A percentile compares a stretch with the other conserved stretches of the same genome.
Conservation (phyloP, 2,113 vertebrate species). For the Orthonyx spaldingii region DNA sequence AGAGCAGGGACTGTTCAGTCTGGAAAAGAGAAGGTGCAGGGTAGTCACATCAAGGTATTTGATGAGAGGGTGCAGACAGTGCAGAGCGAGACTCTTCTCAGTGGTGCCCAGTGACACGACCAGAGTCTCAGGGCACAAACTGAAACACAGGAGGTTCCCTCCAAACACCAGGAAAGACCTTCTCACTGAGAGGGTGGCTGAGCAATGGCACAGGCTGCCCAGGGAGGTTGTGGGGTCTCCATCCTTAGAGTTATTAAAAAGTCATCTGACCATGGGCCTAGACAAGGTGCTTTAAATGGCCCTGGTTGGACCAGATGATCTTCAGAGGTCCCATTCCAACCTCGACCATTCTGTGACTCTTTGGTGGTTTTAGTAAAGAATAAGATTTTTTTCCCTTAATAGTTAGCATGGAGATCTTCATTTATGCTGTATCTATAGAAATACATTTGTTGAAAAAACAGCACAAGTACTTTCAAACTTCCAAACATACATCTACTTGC, state of each 20-base stretch:
- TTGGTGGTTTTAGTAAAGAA: not conserved
- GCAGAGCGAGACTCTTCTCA: not conserved
- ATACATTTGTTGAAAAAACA: not conserved
- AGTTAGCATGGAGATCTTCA: not conserved
- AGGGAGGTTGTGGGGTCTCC: not conserved
- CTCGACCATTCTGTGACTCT: not conserved
- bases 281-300: not conserved
- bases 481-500: not conserved
- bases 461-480: not conserved
- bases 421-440: not conserved
- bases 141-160: not conserved
- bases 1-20: no score
- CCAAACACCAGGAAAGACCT: not conserved
- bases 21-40: not conserved
- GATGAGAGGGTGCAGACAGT: not conserved
- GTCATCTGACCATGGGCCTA: not conserved
- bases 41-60: not conserved
- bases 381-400: not conserved
- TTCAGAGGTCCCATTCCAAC: not conserved
- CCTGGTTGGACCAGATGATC: not conserved
- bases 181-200: not conserved
- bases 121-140: not conserved
- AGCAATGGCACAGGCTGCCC: not conserved
- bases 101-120: not conserved
- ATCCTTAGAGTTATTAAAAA: not conserved